Conservation (phyloP, 2,888 invertebrate genomes). For the Pheosia gnoma region DNA sequence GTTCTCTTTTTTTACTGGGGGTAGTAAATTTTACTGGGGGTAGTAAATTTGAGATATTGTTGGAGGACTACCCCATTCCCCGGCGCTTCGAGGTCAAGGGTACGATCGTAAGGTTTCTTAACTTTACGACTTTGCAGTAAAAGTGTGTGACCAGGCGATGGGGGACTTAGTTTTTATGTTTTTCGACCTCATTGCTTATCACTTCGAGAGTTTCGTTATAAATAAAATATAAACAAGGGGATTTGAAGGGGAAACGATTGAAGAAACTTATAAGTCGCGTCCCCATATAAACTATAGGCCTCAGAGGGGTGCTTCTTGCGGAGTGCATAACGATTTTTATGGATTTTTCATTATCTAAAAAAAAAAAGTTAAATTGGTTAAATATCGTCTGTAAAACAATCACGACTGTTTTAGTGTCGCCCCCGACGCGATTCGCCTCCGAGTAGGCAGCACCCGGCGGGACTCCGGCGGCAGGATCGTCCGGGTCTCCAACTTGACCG, state of each 20-base stretch:
- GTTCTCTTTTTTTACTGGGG: constrained; percentile 37
- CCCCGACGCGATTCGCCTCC: constrained; percentile 60
- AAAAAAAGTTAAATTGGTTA: no score
- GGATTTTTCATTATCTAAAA: no score
- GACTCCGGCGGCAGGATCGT: constrained; percentile 76
- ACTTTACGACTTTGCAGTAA: constrained; percentile 54
- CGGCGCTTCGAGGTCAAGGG: constrained; percentile 34
- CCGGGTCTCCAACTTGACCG: constrained; percentile 64
- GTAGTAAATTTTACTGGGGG: constrained; percentile 40
- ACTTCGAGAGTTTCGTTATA: constrained; percentile 2
- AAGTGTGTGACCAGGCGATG: constrained; percentile 40
- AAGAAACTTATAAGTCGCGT: no score
- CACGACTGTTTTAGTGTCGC: constrained; percentile 49
- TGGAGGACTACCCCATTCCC: constrained; percentile 28
- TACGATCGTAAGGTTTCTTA: constrained; percentile 43
- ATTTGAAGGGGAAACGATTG: background rate
- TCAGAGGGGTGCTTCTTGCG: no score
- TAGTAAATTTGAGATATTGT: constrained; percentile 41
- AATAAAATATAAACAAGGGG: background rate
- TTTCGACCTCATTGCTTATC: constrained; percentile 15
- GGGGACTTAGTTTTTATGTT: constrained; percentile 45
- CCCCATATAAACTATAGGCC: no score
- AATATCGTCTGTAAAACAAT: no score
- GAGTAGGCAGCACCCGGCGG: constrained; percentile 75
- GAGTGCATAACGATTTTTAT: no score